Conservation (phyloP, 1,140 invertebrate genomes). For the Metopolophium dirhodum region DNA sequence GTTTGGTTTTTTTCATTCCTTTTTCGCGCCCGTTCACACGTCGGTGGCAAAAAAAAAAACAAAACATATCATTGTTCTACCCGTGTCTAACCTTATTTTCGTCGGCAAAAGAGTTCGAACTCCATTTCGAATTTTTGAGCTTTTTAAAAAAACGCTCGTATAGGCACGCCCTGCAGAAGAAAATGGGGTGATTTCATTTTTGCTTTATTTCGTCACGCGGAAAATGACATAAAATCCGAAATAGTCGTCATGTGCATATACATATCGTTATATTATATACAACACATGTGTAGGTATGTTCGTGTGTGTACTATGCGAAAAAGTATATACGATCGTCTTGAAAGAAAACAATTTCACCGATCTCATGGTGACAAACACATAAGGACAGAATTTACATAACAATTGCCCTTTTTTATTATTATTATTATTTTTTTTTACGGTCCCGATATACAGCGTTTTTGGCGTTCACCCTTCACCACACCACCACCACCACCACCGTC, state of each 20-base stretch:
- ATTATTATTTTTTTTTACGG: background rate
- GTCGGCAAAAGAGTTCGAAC: background rate
- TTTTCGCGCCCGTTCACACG: background rate
- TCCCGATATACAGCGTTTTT: background rate
- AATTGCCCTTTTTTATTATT: conserved; percentile 34
- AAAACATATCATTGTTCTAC: background rate
- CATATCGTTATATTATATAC: background rate
- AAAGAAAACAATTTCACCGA: conserved; percentile 53
- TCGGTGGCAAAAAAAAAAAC: background rate
- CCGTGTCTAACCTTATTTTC: background rate
- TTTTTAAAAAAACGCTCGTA: background rate
- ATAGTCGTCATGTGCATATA: background rate
- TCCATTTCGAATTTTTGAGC: background rate
- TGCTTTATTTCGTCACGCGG: conserved; percentile 47
- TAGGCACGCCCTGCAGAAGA: background rate
- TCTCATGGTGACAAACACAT: conserved; percentile 47
- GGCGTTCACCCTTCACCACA: background rate
- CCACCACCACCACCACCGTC: background rate
- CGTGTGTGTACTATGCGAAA: background rate
- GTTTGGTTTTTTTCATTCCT: background rate
- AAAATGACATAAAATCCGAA: conserved; percentile 45
- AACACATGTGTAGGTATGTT: background rate
- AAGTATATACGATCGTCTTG: background rate
- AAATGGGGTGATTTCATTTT: conserved; percentile 39
- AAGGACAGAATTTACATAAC: conserved; percentile 51